phyloP scores from a whole-genome alignment of 2,797 vertebrate genomes.

The Myoxocephalus aenaeus region DNA sequence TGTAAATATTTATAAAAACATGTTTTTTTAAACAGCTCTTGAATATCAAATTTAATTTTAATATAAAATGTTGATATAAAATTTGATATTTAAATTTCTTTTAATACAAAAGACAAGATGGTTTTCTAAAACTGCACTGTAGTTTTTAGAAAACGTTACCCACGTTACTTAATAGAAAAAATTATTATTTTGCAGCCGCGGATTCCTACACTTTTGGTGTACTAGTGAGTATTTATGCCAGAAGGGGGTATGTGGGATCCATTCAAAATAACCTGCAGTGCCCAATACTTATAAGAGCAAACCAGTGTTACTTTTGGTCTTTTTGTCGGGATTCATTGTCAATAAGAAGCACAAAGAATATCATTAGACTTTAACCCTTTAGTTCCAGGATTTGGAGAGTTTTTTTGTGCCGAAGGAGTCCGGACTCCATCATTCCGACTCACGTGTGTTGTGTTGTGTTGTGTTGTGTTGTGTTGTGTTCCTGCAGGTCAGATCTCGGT shows the following conservation, averaged over 20 bases:
- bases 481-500: slow-evolving; percentile 94
- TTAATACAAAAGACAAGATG: too few species aligned
- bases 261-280: background rate
- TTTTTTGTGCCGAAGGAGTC: background rate
- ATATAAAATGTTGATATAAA: too few species aligned
- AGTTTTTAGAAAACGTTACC: background rate
- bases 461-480: slow-evolving; percentile 25
- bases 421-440: background rate
- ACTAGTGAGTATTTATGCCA: too few species aligned
- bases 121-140: too few species aligned
- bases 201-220: too few species aligned
- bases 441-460: slow-evolving; percentile 17
- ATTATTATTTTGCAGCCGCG: too few species aligned
- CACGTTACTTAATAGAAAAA: background rate
- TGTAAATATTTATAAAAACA: too few species aligned
- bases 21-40: background rate
- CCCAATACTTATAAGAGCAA: background rate
- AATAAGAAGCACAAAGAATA: background rate
- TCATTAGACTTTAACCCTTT: background rate
- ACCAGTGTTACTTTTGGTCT: background rate
- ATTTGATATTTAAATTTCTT: too few species aligned
- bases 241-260: too few species aligned
- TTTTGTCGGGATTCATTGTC: background rate
- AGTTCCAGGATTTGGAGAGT: background rate
- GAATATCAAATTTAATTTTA: background rate